Evolutionary conservation across 1,140 invertebrate genomes (phyloP).

Genomic region (Tetramorium simillimum): DNA sequence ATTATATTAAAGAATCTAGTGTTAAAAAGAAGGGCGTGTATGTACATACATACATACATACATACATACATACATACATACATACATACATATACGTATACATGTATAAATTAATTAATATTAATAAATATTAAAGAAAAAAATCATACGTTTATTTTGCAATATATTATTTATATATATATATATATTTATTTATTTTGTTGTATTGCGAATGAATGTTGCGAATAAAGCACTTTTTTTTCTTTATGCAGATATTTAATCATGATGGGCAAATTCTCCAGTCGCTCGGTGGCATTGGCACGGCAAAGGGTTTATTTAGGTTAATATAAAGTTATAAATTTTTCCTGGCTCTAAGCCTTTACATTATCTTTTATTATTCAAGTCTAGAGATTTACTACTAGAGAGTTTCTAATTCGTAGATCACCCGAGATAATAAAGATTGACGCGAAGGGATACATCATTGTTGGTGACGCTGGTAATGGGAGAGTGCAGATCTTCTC

Average conservation of each 20-base stretch:
- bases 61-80: no score
- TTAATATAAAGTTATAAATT: constrained; percentile 6
- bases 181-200: neutral
- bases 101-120: no score
- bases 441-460: constrained; percentile 90
- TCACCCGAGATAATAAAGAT: constrained; percentile 89
- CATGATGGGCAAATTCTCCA: constrained; percentile 80
- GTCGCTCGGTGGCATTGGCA: constrained; percentile 25
- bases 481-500: constrained; percentile 91
- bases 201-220: neutral
- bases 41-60: no score
- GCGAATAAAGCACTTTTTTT: neutral
- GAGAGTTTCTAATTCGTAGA: constrained; percentile 79
- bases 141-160: neutral
- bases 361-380: neutral
- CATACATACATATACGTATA: no score
- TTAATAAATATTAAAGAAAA: no score
- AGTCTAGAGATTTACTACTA: neutral
- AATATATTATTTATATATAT: neutral
- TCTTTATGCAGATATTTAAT: constrained; percentile 82
- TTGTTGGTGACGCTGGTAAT: constrained; percentile 92
- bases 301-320: constrained; percentile 45
- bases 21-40: no score
- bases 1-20: neutral
- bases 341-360: neutral